phyloP scores from a whole-genome alignment of 2,888 invertebrate genomes.

The Laothoe populi region DNA sequence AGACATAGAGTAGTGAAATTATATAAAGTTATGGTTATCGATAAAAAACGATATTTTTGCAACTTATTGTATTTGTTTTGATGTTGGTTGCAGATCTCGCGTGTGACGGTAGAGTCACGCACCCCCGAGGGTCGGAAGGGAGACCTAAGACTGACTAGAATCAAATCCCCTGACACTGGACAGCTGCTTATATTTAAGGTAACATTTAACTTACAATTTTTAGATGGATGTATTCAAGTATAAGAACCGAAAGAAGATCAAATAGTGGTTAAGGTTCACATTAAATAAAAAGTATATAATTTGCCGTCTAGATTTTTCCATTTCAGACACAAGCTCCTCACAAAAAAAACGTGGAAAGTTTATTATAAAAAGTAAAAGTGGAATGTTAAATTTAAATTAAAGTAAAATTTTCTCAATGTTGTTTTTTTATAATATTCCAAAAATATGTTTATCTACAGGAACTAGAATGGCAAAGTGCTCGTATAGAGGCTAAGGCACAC shows the following conservation, averaged over 20 bases:
- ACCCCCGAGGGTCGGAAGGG: slow-evolving; percentile 95
- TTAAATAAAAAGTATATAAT: no score
- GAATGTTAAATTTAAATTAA: no score
- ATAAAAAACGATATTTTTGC: no score
- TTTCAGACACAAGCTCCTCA: no score
- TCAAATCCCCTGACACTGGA: slow-evolving; percentile 95
- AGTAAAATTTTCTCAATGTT: no score
- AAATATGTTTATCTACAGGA: slow-evolving; percentile 74
- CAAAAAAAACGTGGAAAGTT: no score
- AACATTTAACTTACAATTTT: slow-evolving; percentile 24
- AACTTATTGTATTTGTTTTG: background rate
- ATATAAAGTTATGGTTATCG: no score
- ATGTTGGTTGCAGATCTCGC: slow-evolving; percentile 90
- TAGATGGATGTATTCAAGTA: slow-evolving; percentile 8
- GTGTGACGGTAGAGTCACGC: slow-evolving; percentile 96
- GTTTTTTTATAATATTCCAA: background rate
- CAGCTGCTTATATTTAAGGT: slow-evolving; percentile 97
- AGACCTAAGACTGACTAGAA: slow-evolving; percentile 95
- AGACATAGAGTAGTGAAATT: no score
- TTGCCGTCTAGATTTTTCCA: no score
- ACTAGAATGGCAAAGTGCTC: slow-evolving; percentile 97
- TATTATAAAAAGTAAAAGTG: no score
- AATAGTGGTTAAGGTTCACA: no score
- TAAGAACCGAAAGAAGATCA: no score
- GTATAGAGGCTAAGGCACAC: slow-evolving; percentile 95